Conservation (phyloP, 2,888 invertebrate species). For the Sphaerophoria rueppellii region DNA sequence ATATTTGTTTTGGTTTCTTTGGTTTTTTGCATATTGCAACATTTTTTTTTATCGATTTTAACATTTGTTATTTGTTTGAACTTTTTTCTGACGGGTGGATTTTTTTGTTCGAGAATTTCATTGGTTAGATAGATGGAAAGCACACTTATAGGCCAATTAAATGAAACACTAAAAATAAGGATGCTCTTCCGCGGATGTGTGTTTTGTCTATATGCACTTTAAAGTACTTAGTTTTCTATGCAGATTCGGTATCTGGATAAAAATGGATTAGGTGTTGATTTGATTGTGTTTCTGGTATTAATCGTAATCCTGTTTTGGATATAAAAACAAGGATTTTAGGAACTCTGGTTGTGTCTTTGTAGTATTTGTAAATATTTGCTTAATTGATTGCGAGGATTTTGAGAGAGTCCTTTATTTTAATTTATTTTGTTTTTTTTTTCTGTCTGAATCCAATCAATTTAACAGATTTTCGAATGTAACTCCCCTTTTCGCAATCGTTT, state of each 20-base stretch:
- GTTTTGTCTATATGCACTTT: background rate
- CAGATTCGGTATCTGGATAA: conserved; percentile 48
- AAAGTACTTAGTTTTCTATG: conserved; percentile 9
- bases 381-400: too few relatives aligned
- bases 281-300: conserved; percentile 65
- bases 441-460: too few relatives aligned
- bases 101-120: background rate
- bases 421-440: too few relatives aligned
- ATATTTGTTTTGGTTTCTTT: background rate
- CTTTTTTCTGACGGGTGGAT: conserved; percentile 5
- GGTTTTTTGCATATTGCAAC: conserved; percentile 9
- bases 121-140: conserved; percentile 5
- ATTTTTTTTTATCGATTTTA: conserved; percentile 54
- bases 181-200: background rate
- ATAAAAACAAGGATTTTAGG: conserved; percentile 15
- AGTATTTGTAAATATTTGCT: background rate
- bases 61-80: conserved; percentile 19
- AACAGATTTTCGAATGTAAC: too few relatives aligned
- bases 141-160: conserved; percentile 59
- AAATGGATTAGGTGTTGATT: conserved; percentile 73
- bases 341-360: background rate
- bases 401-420: too few relatives aligned
- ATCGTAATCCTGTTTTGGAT: conserved; percentile 64
- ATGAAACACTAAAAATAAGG: conserved; percentile 52
- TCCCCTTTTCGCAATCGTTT: too few relatives aligned